Conservation (phyloP, 2,888 invertebrate species). For the Troides helena region DNA sequence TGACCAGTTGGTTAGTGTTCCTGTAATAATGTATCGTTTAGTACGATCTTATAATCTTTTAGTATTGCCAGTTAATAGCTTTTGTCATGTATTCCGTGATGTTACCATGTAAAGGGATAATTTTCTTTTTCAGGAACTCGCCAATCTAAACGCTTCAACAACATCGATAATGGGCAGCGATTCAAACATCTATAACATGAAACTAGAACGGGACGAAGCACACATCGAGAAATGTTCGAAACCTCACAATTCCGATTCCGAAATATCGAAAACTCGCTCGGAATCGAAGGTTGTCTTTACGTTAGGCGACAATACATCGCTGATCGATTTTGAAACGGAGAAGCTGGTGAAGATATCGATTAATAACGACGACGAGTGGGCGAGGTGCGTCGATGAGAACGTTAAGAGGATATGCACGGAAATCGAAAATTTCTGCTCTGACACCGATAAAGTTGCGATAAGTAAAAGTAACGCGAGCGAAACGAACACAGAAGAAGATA, state of each 20-base stretch:
- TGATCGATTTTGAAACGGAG: constrained; percentile 40
- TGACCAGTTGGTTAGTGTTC: too few species aligned
- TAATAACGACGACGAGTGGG: constrained; percentile 61
- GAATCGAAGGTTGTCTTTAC: constrained; percentile 62
- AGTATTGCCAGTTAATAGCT: neutral
- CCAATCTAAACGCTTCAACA: constrained; percentile 61
- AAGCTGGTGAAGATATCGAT: constrained; percentile 63
- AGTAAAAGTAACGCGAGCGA: constrained; percentile 33
- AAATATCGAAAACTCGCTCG: constrained; percentile 49
- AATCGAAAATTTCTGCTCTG: constrained; percentile 57
- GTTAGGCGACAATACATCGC: constrained; percentile 54
- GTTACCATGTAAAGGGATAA: too few species aligned
- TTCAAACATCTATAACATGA: constrained; percentile 70
- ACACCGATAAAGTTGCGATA: neutral
- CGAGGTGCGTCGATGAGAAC: constrained; percentile 50
- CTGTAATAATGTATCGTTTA: too few species aligned
- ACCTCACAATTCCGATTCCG: constrained; percentile 65
- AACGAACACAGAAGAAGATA: constrained; percentile 43
- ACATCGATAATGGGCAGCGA: constrained; percentile 76
- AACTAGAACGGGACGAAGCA: constrained; percentile 44
- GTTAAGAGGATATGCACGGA: constrained; percentile 65
- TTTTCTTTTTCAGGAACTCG: constrained; percentile 52
- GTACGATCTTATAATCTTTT: too few species aligned
- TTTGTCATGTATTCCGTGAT: neutral
- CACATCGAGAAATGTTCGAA: constrained; percentile 44